Conservation (phyloP, 2,797 vertebrate genomes). For the Neostethus bicornis region DNA sequence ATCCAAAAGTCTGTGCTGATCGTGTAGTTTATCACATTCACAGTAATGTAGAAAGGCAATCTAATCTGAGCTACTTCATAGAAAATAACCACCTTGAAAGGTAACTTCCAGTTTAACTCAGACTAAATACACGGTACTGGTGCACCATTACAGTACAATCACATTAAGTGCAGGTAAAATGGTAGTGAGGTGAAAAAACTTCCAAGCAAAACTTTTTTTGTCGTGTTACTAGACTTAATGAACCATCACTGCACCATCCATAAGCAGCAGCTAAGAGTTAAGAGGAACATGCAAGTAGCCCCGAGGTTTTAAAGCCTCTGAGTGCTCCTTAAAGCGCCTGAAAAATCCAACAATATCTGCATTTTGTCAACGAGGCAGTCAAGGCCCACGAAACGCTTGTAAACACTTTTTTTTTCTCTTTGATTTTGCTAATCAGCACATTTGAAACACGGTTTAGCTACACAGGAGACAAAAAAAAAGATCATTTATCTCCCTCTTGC, state of each 20-base stretch:
- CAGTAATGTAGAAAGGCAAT: not conserved
- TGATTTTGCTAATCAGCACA: constrained; percentile 70
- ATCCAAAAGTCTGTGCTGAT: no score
- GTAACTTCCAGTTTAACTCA: not conserved
- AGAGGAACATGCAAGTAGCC: constrained; percentile 35
- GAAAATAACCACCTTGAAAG: not conserved
- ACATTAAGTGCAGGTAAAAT: constrained; percentile 23
- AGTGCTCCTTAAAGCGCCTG: constrained; percentile 50
- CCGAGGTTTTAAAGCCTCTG: constrained; percentile 46
- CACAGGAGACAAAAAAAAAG: constrained; percentile 43
- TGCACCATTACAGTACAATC: no score
- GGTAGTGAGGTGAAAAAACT: constrained; percentile 22
- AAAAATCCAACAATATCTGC: constrained; percentile 62
- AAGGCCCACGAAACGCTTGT: constrained; percentile 51
- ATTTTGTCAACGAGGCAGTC: constrained; percentile 50
- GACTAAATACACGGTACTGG: no score
- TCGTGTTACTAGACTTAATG: constrained; percentile 33
- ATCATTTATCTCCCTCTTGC: constrained; percentile 58
- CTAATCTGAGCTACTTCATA: no score
- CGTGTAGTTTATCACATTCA: not conserved
- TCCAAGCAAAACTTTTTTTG: constrained; percentile 17
- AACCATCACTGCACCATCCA: constrained; percentile 27
- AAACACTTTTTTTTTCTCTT: constrained; percentile 71
- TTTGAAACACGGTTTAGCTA: constrained; percentile 55
- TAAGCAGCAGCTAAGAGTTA: constrained; percentile 34